A percentile compares a stretch with the other conserved stretches of the same genome.
Evolutionary conservation across 1,140 invertebrate genomes (phyloP).

Genomic region (Ruditapes philippinarum): DNA sequence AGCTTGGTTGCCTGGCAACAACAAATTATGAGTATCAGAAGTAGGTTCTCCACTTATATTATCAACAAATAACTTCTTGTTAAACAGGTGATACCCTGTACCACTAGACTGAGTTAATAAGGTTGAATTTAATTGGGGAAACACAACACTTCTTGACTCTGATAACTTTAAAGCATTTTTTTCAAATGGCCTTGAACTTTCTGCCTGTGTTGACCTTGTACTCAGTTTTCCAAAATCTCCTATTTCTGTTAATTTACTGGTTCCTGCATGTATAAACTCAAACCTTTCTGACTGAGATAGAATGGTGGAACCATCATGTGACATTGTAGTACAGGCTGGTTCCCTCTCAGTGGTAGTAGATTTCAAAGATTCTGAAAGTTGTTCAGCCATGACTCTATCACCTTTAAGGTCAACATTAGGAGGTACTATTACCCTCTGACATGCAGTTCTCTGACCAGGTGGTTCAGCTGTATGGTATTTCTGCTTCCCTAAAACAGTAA

Average conservation of each 20-base stretch:
- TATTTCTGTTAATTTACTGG: neutral
- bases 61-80: neutral
- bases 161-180: neutral
- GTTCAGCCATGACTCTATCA: no score
- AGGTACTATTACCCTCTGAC: neutral
- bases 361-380: no score
- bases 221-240: neutral
- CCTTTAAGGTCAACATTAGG: neutral
- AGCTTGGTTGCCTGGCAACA: neutral
- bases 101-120: neutral
- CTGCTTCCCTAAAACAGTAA: slow-evolving; percentile 30
- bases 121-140: neutral
- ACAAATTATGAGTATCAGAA: neutral
- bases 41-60: no score
- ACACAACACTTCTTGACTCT: neutral
- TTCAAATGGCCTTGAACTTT: neutral
- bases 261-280: neutral
- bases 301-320: neutral
- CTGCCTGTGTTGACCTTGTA: neutral
- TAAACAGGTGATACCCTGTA: neutral
- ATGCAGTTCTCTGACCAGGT: neutral
- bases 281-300: neutral
- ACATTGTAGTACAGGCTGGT: neutral
- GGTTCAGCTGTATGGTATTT: slow-evolving; percentile 33
- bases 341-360: no score